Evolutionary conservation across 2,113 vertebrate species (phyloP), one percentile per base, ranked within the genome.

Genomic region (Nycticorax nycticorax): DNA sequence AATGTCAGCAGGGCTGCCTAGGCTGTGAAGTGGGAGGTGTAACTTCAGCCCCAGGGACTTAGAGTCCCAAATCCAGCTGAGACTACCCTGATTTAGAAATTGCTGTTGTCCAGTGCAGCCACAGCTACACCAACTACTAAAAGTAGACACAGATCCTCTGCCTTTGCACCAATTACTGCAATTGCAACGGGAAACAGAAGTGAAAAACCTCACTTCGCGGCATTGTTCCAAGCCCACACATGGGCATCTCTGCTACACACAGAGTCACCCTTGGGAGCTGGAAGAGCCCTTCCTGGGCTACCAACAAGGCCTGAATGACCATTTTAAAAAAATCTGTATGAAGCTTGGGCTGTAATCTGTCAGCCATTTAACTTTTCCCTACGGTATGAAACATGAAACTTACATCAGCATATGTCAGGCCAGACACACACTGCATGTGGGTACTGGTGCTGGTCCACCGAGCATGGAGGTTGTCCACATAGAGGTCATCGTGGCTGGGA

Each of bases 101-200:
- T 48, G 16, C 24, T 85, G 27, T 39, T 85, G 57, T 57, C 67
- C 78, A 50, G 21, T 21, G 28, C 62, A 82, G 60, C 66, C 80
- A 52, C 48, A 78, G 35, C 69, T 56, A 50, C 20, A 56, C 55
- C 41, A 71, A 2, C 50, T 60, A 33, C 80, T 89, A 71, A 85
- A 89, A 85, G n/a, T 5, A 82, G 56, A 87, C 12, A 33, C 12
- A 47, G 39, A 53, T 41, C 24, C 24, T 91, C 59, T 89, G 85
- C 37, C 72, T 92, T 86, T 9, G 0, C 67, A 84, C 62, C 62
- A 55, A 43, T 80, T 72, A 53, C 60, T 84, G 26, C 22, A 63
- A 67, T 12, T 53, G 2, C 68, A 67, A 48, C 39, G 60, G 93
- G 94, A 96, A 96, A 41, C 43, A 96, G 76, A 91, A 92, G 89